Percentiles rank a stretch among this genome's conserved stretches.
phyloP scores from a whole-genome alignment of 2,797 vertebrate genomes.

The Chelidonichthys spinosus region DNA sequence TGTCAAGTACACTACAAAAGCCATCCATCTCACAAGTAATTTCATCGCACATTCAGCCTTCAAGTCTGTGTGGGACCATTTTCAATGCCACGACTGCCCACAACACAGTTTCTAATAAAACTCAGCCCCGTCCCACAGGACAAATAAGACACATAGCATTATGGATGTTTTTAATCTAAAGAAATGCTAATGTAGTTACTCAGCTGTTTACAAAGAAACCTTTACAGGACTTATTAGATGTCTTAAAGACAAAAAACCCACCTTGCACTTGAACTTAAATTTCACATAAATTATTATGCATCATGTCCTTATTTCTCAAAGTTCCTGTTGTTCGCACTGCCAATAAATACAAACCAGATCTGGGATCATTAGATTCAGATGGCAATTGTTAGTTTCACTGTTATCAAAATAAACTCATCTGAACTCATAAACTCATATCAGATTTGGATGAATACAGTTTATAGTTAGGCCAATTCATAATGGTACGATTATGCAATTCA shows the following conservation, averaged over 20 bases:
- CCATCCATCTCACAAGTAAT: constrained; percentile 71
- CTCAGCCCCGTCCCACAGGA: constrained; percentile 45
- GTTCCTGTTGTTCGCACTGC: constrained; percentile 5
- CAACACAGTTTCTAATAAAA: constrained; percentile 66
- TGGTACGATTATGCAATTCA: background rate
- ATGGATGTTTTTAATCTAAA: constrained; percentile 68
- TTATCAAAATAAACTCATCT: constrained; percentile 11
- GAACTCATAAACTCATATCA: too few relatives aligned
- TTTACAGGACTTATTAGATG: constrained; percentile 8
- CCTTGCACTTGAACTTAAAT: constrained; percentile 1
- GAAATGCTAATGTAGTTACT: constrained; percentile 57
- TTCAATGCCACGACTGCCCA: constrained; percentile 40
- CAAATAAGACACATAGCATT: constrained; percentile 43
- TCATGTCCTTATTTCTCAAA: background rate
- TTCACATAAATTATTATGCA: background rate
- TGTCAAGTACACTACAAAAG: constrained; percentile 55
- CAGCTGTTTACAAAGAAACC: constrained; percentile 20
- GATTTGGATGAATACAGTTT: background rate
- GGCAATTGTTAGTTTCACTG: background rate
- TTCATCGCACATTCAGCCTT: constrained; percentile 58
- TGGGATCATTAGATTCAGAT: constrained; percentile 6
- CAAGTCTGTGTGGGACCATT: constrained; percentile 40
- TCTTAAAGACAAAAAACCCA: background rate
- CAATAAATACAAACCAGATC: constrained; percentile 13
- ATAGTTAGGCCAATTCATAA: background rate